These are phyloP conservation scores for Limulus polyphemus DNA, from an alignment of 2,888 invertebrate genomes.

Conservation along the genomic window DNA sequence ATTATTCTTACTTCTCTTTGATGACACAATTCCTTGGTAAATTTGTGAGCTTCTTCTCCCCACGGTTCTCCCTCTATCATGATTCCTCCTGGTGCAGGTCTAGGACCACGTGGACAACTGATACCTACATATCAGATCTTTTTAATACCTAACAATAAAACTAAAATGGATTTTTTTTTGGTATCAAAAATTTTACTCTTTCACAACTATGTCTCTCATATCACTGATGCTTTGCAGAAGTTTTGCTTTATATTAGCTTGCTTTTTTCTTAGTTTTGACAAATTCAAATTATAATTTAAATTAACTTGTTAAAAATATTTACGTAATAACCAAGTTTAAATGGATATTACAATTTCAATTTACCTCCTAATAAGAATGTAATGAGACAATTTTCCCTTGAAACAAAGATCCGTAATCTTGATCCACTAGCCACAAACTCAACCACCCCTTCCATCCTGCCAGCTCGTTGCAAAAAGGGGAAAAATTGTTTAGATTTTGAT, in stretches of 20 bases:
- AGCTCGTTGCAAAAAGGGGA: slow-evolving; percentile 83
- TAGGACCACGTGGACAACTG: slow-evolving; percentile 67
- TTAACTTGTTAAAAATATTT: background rate
- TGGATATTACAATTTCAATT: slow-evolving; percentile 22
- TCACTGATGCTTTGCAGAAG: too few species aligned
- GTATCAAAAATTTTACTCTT: too few species aligned
- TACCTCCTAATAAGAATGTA: slow-evolving; percentile 76
- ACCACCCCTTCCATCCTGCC: slow-evolving; percentile 81
- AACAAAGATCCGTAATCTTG: slow-evolving; percentile 79
- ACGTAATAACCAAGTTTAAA: background rate
- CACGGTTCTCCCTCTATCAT: slow-evolving; percentile 69
- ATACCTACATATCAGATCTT: slow-evolving; percentile 42
- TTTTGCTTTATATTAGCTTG: too few species aligned
- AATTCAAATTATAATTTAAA: slow-evolving; percentile 29
- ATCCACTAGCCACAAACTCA: slow-evolving; percentile 94
- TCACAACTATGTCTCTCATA: too few species aligned
- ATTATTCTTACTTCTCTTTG: slow-evolving; percentile 56
- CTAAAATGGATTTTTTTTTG: too few species aligned
- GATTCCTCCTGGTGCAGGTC: slow-evolving; percentile 52
- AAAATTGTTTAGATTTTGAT: slow-evolving; percentile 74
- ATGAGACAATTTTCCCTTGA: slow-evolving; percentile 89
- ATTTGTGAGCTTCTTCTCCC: slow-evolving; percentile 82
- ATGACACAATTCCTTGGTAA: slow-evolving; percentile 74
- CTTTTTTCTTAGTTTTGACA: too few species aligned
- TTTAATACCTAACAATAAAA: too few species aligned